These are phyloP conservation scores for Centropristis striata DNA, from an alignment of 2,113 vertebrate genomes.

Conservation along the genomic window DNA sequence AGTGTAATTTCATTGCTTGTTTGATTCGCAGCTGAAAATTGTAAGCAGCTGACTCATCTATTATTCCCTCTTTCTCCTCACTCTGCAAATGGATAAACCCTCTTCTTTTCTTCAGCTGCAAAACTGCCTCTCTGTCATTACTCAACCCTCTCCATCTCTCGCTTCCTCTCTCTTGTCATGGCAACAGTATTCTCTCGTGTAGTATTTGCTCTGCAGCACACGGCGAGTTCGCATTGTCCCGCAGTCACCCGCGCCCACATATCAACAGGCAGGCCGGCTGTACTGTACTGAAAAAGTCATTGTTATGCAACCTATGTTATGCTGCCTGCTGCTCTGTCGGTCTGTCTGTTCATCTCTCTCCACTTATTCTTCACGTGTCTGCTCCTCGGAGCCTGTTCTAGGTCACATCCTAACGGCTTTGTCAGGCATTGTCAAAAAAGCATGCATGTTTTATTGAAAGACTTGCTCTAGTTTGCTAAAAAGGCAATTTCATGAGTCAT, in stretches of 20 bases:
- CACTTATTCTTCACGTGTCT: constrained; percentile 52
- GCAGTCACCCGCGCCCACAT: constrained; percentile 82
- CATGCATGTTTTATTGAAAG: constrained; percentile 46
- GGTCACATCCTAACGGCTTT: constrained; percentile 56
- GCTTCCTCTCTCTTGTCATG: constrained; percentile 76
- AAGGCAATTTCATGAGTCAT: constrained; percentile 43
- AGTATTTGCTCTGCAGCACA: constrained; percentile 75
- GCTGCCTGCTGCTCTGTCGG: constrained; percentile 71
- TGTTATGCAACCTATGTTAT: constrained; percentile 82
- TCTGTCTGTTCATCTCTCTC: constrained; percentile 58
- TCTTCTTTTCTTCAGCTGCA: constrained; percentile 61
- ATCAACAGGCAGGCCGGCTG: constrained; percentile 82
- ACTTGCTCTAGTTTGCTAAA: constrained; percentile 30
- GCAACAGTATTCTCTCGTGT: constrained; percentile 78
- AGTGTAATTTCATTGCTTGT: constrained; percentile 71
- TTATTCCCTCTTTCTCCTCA: constrained; percentile 72
- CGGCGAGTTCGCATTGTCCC: constrained; percentile 77
- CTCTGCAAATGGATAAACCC: constrained; percentile 65
- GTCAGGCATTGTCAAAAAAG: constrained; percentile 47
- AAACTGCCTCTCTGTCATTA: constrained; percentile 63
- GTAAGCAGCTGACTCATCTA: constrained; percentile 79
- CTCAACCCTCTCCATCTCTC: constrained; percentile 65
- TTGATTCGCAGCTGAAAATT: constrained; percentile 61
- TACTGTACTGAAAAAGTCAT: constrained; percentile 76
- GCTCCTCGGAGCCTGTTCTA: constrained; percentile 37